phyloP scores from a whole-genome alignment of 2,888 invertebrate genomes.

The Leucozona laternaria region DNA sequence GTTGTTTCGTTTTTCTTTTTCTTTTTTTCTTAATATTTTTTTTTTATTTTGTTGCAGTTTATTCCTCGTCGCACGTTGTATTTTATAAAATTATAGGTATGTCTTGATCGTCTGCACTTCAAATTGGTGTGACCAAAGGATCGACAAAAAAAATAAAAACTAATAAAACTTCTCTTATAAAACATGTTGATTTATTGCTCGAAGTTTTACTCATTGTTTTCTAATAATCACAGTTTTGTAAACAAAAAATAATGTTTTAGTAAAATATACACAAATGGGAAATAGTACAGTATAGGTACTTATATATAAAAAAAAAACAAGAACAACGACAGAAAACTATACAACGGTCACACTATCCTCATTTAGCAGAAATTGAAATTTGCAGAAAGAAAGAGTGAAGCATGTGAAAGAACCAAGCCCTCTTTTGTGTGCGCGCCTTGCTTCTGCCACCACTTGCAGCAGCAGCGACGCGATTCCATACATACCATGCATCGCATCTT shows the following conservation, averaged over 20 bases:
- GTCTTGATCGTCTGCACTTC: constrained; percentile 54
- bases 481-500: constrained; percentile 39
- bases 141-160: background rate
- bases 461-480: constrained; percentile 19
- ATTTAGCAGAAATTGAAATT: constrained; percentile 24
- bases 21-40: background rate
- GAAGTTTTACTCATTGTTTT: no score
- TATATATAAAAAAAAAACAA: background rate
- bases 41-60: constrained; percentile 22
- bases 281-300: no score
- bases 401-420: constrained; percentile 58
- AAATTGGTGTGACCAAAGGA: constrained; percentile 18
- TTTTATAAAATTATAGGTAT: constrained; percentile 60
- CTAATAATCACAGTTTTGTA: no score
- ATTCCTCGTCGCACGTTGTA: constrained; percentile 60
- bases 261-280: no score
- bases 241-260: no score
- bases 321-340: background rate
- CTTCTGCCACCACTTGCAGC: constrained; percentile 29
- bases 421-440: constrained; percentile 50
- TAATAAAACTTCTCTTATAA: background rate
- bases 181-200: background rate
- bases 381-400: constrained; percentile 15
- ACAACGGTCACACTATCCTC: constrained; percentile 1
- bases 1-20: background rate